phyloP scores from a whole-genome alignment of 35 echinoderm and acorn worm genomes.

The Hemicentrotus pulcherrimus region DNA sequence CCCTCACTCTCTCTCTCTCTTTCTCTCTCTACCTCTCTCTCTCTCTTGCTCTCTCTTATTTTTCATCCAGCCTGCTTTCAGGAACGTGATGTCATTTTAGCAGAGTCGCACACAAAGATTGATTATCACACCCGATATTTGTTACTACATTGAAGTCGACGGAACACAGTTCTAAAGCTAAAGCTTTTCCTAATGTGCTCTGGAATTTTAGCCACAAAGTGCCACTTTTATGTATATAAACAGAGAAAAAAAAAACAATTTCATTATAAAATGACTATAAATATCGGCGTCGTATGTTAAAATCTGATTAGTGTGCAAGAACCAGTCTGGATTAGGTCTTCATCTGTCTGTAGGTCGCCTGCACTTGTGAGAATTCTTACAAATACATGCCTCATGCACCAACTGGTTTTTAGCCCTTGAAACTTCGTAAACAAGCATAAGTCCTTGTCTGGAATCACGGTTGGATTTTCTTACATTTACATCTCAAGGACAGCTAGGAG shows the following conservation, averaged over 20 bases:
- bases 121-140: background rate
- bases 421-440: background rate
- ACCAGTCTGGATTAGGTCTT: slow-evolving; percentile 9
- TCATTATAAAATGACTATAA: background rate
- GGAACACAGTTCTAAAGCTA: too few relatives aligned
- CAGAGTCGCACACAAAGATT: background rate
- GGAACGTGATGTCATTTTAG: background rate
- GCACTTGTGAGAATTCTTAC: background rate
- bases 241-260: background rate
- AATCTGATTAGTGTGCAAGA: background rate
- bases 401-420: background rate
- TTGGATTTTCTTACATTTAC: too few relatives aligned
- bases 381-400: background rate
- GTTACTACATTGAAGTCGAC: background rate
- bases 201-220: background rate
- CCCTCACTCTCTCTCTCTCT: too few relatives aligned
- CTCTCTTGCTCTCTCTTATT: background rate
- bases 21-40: too few relatives aligned
- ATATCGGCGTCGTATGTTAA: background rate
- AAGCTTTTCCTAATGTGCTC: background rate
- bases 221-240: background rate
- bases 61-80: background rate
- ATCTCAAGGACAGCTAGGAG: too few relatives aligned
- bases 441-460: background rate
- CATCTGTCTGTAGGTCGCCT: background rate